Conservation (phyloP, 2,797 vertebrate species). For the Falco peregrinus region DNA sequence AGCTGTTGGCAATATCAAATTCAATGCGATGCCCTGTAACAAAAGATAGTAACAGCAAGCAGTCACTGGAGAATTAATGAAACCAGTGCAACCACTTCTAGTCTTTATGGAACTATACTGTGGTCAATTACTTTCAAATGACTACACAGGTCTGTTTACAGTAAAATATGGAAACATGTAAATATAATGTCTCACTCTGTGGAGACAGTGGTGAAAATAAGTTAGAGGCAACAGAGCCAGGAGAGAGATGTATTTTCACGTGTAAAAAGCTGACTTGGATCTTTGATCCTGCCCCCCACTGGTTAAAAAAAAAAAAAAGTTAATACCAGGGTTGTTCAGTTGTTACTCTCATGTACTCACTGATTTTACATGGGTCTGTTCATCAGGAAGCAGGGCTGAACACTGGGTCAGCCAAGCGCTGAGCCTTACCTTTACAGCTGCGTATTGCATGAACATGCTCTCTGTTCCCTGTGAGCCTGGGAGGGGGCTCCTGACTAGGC, state of each 20-base stretch:
- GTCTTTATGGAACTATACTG: background rate
- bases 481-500: background rate
- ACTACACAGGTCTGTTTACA: background rate
- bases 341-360: background rate
- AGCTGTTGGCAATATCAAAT: background rate
- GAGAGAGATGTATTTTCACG: background rate
- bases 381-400: background rate
- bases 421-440: background rate
- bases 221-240: background rate
- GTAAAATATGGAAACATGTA: background rate
- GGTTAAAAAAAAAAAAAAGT: background rate
- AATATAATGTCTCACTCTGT: background rate
- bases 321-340: background rate
- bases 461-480: background rate
- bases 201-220: background rate
- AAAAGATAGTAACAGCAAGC: background rate
- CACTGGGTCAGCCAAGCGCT: background rate
- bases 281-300: background rate
- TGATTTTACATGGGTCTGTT: background rate
- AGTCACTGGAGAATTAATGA: background rate
- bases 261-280: background rate
- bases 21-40: background rate
- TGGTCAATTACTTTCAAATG: background rate
- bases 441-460: rapidly evolving
- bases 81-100: background rate